Percentiles rank a stretch among this genome's conserved stretches.
Evolutionary conservation across 37 sponge, comb jelly and placozoan genomes (phyloP).

Genomic region (Hexactinellida sp.): DNA sequence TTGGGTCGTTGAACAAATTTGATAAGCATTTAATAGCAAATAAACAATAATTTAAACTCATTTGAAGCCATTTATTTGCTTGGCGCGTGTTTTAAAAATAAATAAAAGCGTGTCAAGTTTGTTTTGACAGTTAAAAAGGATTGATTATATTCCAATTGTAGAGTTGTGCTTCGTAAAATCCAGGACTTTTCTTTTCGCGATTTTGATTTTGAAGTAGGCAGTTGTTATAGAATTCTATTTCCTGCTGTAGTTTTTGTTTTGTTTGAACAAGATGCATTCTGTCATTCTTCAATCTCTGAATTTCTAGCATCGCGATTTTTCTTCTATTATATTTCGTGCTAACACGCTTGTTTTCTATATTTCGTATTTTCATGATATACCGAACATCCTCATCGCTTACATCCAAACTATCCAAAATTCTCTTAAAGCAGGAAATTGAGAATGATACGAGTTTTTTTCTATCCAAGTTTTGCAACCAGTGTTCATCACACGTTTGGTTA

Average conservation of each 20-base stretch:
- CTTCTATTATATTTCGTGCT: constrained; percentile 10
- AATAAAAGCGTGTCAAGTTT: no score
- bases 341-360: neutral
- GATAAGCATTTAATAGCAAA: no score
- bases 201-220: neutral
- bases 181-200: neutral
- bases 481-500: neutral
- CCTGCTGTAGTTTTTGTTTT: neutral
- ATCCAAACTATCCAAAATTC: constrained; percentile 5
- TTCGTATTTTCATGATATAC: neutral
- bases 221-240: neutral
- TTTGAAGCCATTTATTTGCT: no score
- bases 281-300: neutral
- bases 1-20: no score
- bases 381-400: neutral
- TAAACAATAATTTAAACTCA: no score
- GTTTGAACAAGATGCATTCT: neutral
- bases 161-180: no score
- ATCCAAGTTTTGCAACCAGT: neutral
- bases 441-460: constrained; percentile 1
- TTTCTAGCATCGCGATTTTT: neutral
- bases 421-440: neutral
- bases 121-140: no score
- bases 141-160: no score
- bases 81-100: no score